Evolutionary conservation across 1,140 invertebrate genomes (phyloP), one percentile per base, ranked within the genome.

Genomic region (Neodiprion pinetum): DNA sequence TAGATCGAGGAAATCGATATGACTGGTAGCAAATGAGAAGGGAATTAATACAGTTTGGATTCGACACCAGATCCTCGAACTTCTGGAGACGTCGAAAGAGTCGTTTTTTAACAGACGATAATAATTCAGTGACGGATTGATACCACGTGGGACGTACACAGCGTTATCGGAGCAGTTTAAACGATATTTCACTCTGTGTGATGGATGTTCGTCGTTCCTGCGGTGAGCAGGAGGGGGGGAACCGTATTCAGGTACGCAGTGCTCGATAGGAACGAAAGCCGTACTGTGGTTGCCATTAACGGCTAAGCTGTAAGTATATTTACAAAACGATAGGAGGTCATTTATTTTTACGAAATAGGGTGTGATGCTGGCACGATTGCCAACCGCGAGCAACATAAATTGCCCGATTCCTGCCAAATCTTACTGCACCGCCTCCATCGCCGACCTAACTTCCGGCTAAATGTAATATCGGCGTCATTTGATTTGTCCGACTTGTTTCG

Each of bases 131-230:
- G 53, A 61, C n/a, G 53, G n/a, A 61, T 61, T 61, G 53, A 61
- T 61, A 61, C 53, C 8, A 17, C 11, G 53, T 17, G 53, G n/a
- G n/a, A 61, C 11, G 11, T 61, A 14, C 53, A 5, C 4, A 40
- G 28, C 28, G 28, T 61, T 61, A 61, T 61, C 53, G 53, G n/a
- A 14, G 11, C 11, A 5, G n/a, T 17, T 17, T 17, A 61, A 61
- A 61, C 53, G 53, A 61, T 61, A 61, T 61, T 61, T 61, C 53
- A 61, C 53, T 61, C n/a, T 61, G 53, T 61, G 53, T 61, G 53
- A 61, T 61, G 53, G 53, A 61, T 61, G 53, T 61, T 17, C 11
- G 11, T 17, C 11, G 53, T 9, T 61, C 5, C n/a, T 40, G 28
- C 5, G 1, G 28, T 40, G 28, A 40, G 2, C 2, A 40, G 28